These are phyloP conservation scores for Rhinopomastus cyanomelas DNA, from an alignment of 2,113 vertebrate genomes.

Conservation along the genomic window DNA sequence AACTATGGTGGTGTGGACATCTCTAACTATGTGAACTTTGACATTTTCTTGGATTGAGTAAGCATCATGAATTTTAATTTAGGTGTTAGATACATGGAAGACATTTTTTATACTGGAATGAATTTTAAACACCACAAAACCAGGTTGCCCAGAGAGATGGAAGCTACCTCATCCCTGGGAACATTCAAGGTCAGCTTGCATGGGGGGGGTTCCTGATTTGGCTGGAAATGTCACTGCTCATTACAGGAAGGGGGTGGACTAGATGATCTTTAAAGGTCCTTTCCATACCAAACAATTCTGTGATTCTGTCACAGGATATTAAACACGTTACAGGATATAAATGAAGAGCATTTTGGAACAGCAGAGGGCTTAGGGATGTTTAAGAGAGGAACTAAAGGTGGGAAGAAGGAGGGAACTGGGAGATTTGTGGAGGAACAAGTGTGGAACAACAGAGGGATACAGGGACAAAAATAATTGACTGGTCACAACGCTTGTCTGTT, in stretches of 20 bases:
- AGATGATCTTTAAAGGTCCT: too few species aligned
- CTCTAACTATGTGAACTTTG: not conserved
- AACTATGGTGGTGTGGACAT: not conserved
- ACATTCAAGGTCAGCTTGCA: too few species aligned
- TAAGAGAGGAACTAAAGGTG: not conserved
- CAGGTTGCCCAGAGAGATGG: too few species aligned
- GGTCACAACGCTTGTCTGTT: not conserved
- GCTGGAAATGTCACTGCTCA: too few species aligned
- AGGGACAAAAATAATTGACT: not conserved
- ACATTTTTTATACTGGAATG: too few species aligned
- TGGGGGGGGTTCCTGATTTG: too few species aligned
- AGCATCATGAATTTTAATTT: not conserved
- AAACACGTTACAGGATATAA: fast-evolving
- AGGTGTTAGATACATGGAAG: not conserved
- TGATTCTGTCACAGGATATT: not conserved
- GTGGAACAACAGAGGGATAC: not conserved
- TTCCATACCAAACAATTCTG: too few species aligned
- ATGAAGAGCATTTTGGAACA: not conserved
- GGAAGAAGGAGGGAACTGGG: not conserved
- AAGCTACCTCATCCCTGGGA: too few species aligned
- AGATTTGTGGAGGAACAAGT: not conserved
- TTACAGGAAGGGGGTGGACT: too few species aligned
- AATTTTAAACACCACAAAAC: too few species aligned
- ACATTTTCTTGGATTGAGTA: not conserved
- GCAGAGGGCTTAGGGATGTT: not conserved